Evolutionary conservation across 2,888 invertebrate genomes (phyloP).

Genomic region (Fabriciana adippe): DNA sequence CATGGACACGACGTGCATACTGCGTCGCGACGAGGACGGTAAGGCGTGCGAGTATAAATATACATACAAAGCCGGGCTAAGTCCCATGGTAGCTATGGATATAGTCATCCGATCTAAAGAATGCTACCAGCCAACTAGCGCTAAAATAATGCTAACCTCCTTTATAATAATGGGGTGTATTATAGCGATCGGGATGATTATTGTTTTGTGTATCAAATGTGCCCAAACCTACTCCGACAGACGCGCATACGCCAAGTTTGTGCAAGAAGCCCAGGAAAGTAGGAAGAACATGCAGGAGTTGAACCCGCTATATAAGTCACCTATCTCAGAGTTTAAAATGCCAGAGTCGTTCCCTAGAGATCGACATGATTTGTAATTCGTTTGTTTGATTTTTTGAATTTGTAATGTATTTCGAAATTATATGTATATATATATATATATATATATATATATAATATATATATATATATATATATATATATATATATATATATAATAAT

Average conservation of each 20-base stretch:
- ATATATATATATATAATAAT: no score
- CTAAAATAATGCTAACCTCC: conserved; percentile 61
- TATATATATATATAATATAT: no score
- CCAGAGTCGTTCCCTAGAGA: conserved; percentile 77
- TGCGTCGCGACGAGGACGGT: conserved; percentile 56
- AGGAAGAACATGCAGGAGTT: conserved; percentile 65
- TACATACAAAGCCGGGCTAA: conserved; percentile 61
- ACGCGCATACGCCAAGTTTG: conserved; percentile 79
- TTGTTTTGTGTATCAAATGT: conserved; percentile 66
- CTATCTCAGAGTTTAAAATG: conserved; percentile 79
- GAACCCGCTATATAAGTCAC: conserved; percentile 85
- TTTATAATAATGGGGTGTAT: conserved; percentile 71
- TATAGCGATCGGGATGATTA: conserved; percentile 69
- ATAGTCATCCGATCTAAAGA: conserved; percentile 63
- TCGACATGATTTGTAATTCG: conserved; percentile 55
- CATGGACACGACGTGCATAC: conserved; percentile 59
- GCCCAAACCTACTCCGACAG: conserved; percentile 76
- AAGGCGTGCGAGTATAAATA: conserved; percentile 70
- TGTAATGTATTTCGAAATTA: neutral
- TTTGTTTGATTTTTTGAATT: neutral
- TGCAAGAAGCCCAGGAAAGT: conserved; percentile 68
- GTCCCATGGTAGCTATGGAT: conserved; percentile 59
- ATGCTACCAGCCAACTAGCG: conserved; percentile 65
- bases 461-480: no score
- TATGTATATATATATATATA: no score